phyloP scores from a whole-genome alignment of 2,888 invertebrate species.

The Ectemnius cavifrons region DNA sequence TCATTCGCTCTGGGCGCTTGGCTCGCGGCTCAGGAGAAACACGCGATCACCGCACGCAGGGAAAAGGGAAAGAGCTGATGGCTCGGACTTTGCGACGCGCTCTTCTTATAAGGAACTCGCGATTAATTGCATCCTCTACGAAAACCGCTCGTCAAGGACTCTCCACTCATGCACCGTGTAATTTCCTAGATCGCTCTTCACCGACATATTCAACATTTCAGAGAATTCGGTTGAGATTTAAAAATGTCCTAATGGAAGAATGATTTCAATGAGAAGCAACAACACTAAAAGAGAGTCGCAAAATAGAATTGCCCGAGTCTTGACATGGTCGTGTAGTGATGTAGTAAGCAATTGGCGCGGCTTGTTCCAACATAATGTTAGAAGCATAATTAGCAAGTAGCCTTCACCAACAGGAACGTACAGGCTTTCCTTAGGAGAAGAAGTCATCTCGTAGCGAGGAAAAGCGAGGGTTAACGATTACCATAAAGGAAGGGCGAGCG shows the following conservation, averaged over 20 bases:
- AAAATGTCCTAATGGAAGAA: too few relatives aligned
- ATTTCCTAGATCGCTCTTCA: too few relatives aligned
- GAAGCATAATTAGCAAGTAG: constrained; percentile 41
- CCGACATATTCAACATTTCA: too few relatives aligned
- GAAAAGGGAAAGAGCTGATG: constrained; percentile 4
- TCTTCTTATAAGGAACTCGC: constrained; percentile 9
- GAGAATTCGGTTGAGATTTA: too few relatives aligned
- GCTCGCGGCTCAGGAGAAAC: background rate
- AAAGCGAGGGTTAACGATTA: constrained; percentile 51
- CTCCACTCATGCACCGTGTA: constrained; percentile 6
- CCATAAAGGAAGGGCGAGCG: constrained; percentile 45
- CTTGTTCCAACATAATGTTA: background rate
- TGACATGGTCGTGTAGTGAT: too few relatives aligned
- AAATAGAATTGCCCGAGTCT: too few relatives aligned
- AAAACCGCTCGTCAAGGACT: constrained; percentile 27
- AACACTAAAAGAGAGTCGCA: too few relatives aligned
- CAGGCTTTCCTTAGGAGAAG: background rate
- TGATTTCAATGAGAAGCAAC: too few relatives aligned
- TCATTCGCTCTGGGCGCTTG: constrained; percentile 15
- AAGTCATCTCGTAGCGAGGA: constrained; percentile 5
- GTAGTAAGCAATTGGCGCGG: too few relatives aligned
- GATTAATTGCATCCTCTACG: constrained; percentile 36
- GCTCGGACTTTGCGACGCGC: background rate
- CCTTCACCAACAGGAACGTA: constrained; percentile 20
- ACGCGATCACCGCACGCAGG: constrained; percentile 21